A percentile compares a stretch with the other conserved stretches of the same genome.
Evolutionary conservation across 2,113 vertebrate species (phyloP).

Genomic region (Protomyctophum bolini): DNA sequence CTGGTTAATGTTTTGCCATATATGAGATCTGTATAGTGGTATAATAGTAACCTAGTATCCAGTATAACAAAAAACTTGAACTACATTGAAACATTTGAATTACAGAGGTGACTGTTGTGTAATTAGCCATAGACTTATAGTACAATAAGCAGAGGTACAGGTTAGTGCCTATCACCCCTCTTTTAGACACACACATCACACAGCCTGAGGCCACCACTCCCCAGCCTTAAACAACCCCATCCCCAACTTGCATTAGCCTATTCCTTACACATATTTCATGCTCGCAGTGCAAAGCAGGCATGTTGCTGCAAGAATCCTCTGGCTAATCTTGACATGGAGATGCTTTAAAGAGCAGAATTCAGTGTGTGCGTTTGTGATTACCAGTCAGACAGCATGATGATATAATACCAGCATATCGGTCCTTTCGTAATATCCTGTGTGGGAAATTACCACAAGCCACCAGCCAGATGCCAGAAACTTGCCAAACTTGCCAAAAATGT

Average conservation of each 20-base stretch:
- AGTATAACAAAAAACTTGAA: not conserved
- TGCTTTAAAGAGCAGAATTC: conserved; percentile 16
- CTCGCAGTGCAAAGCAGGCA: conserved; percentile 32
- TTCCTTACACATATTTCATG: conserved; percentile 30
- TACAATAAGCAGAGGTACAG: conserved; percentile 28
- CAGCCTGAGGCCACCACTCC: conserved; percentile 71
- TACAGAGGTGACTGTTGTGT: not conserved
- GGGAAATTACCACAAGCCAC: too few species aligned
- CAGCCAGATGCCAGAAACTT: too few species aligned
- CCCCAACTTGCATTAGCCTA: conserved; percentile 31
- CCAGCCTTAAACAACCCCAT: conserved; percentile 49
- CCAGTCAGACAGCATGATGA: not conserved
- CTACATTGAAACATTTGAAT: too few species aligned
- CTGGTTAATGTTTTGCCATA: conserved; percentile 42
- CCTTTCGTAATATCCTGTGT: too few species aligned
- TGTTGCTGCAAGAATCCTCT: conserved; percentile 65
- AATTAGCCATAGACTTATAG: conserved; percentile 1
- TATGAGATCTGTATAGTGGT: not conserved
- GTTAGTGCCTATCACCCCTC: conserved; percentile 36
- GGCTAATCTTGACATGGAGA: conserved; percentile 5
- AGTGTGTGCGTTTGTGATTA: not conserved
- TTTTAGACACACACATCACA: conserved; percentile 25
- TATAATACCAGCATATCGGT: too few species aligned
- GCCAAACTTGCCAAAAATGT: too few species aligned
- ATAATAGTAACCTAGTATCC: conserved; percentile 2